These are phyloP conservation scores for Epinephelus malabaricus DNA, from an alignment of 2,797 vertebrate genomes.

Conservation along the genomic window DNA sequence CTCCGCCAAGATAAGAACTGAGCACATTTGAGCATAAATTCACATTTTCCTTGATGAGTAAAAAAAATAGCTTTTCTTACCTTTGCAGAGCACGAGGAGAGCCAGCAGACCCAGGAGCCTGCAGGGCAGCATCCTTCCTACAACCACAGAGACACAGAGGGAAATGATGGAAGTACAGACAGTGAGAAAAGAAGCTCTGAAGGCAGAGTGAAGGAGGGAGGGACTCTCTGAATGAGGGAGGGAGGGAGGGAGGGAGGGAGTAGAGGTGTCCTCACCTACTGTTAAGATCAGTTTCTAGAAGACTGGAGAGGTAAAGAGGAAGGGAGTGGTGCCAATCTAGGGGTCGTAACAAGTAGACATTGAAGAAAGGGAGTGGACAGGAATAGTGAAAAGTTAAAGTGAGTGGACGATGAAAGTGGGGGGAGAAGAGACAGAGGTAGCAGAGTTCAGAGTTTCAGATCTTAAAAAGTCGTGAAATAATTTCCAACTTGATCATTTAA, in stretches of 20 bases:
- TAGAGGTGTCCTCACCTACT: constrained; percentile 22
- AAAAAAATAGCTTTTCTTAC: constrained; percentile 64
- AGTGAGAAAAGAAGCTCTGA: constrained; percentile 27
- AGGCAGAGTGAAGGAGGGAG: constrained; percentile 26
- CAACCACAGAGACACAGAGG: neutral
- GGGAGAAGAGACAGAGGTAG: too few relatives aligned
- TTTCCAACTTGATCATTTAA: too few relatives aligned
- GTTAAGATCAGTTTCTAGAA: constrained; percentile 34
- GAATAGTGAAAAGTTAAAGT: too few relatives aligned
- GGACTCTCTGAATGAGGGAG: constrained; percentile 29
- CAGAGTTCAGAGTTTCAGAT: too few relatives aligned
- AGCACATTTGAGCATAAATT: neutral
- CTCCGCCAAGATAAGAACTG: neutral
- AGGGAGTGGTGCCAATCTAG: too few relatives aligned
- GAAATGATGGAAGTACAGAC: neutral
- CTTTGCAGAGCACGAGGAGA: constrained; percentile 78
- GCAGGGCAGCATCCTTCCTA: constrained; percentile 69
- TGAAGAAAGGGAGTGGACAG: too few relatives aligned
- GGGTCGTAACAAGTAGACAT: too few relatives aligned
- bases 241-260: constrained; percentile 28
- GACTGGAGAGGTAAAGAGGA: constrained; percentile 7
- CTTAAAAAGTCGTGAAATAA: too few relatives aligned
- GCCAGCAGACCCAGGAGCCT: constrained; percentile 68
- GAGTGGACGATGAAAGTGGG: too few relatives aligned
- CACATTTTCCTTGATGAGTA: rapidly evolving